Evolutionary conservation across 2,113 vertebrate genomes (phyloP).

Genomic region (Hippopotamus amphibius): DNA sequence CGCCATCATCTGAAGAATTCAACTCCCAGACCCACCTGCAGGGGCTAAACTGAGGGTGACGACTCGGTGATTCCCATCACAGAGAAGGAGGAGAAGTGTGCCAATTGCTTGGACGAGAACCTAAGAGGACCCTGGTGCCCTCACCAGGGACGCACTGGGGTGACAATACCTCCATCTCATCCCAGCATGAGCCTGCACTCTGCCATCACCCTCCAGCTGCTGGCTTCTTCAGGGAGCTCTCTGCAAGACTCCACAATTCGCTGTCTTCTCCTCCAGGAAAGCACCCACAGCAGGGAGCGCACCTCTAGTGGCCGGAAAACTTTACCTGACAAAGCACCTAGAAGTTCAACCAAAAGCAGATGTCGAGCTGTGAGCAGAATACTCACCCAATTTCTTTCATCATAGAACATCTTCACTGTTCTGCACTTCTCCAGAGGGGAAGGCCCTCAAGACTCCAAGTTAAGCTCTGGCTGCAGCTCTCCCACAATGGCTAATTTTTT

Average conservation of each 20-base stretch:
- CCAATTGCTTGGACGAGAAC: background rate
- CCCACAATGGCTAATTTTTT: background rate
- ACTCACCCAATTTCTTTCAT: background rate
- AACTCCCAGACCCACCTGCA: background rate
- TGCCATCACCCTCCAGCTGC: accelerated
- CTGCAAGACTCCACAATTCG: background rate
- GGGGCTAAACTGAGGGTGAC: background rate
- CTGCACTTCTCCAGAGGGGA: background rate
- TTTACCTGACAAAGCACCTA: background rate
- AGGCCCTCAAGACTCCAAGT: background rate
- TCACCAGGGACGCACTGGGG: accelerated
- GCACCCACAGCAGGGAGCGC: accelerated
- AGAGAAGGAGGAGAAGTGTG: background rate
- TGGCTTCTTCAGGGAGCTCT: background rate
- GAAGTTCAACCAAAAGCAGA: background rate
- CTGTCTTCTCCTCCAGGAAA: background rate
- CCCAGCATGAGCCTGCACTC: too few species aligned
- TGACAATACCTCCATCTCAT: background rate
- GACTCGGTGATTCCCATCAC: background rate
- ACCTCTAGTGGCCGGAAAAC: accelerated
- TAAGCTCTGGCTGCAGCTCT: accelerated
- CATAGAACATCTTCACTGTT: background rate
- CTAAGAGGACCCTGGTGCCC: accelerated
- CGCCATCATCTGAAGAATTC: background rate
- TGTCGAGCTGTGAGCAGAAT: background rate